Conservation (phyloP, 2,797 vertebrate species). For the Xerus rutilus region DNA sequence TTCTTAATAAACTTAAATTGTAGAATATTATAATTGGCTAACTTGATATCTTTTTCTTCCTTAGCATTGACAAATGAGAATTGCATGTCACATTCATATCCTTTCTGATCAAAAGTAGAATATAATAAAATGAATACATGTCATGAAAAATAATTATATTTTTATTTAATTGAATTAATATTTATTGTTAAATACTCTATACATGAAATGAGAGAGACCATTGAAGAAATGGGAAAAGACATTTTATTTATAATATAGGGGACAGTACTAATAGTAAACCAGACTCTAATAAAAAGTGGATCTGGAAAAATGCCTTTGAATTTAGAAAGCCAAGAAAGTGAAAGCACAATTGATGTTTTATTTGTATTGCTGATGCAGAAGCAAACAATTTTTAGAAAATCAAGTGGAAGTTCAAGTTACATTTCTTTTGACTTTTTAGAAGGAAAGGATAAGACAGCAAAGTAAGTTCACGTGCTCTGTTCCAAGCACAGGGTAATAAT, state of each 20-base stretch:
- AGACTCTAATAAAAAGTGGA: background rate
- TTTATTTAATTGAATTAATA: slow-evolving; percentile 4
- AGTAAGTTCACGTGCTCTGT: background rate
- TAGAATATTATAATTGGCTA: background rate
- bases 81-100: background rate
- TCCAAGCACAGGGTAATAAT: background rate
- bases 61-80: background rate
- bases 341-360: background rate
- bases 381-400: background rate
- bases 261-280: background rate
- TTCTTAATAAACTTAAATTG: background rate
- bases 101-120: background rate
- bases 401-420: background rate
- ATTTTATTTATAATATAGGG: background rate
- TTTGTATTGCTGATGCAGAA: background rate
- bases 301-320: background rate
- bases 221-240: background rate
- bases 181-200: background rate
- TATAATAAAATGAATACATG: background rate
- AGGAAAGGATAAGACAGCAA: background rate
- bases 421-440: slow-evolving; percentile 18
- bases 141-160: background rate
- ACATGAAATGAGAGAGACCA: background rate
- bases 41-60: background rate
- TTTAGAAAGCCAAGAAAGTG: background rate